phyloP scores from a whole-genome alignment of 2,797 vertebrate species.

The Phataginus tetradactyla region DNA sequence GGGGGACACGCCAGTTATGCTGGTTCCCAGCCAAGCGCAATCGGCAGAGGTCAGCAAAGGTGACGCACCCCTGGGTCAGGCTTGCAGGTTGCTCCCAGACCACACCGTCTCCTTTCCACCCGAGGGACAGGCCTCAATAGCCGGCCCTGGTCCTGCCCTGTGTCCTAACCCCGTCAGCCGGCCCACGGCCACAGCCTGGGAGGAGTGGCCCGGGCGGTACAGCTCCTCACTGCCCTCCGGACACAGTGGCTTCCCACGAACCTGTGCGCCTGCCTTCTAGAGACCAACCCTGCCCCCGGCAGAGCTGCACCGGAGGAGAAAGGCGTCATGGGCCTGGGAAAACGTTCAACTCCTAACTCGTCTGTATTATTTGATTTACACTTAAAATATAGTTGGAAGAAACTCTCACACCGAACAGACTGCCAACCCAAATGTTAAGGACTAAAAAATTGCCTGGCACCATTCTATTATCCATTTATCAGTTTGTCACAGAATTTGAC shows the following conservation, averaged over 20 bases:
- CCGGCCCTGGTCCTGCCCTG: too few relatives aligned
- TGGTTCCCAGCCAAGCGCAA: too few relatives aligned
- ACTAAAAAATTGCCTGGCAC: conserved; percentile 66
- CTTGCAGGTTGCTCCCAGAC: conserved; percentile 77
- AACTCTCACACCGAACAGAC: conserved; percentile 66
- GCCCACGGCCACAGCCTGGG: neutral
- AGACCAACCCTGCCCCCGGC: conserved; percentile 51
- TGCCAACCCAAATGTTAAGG: conserved; percentile 76
- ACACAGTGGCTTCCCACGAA: neutral
- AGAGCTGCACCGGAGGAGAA: neutral
- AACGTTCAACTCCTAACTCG: conserved; percentile 47
- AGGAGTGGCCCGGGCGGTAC: neutral
- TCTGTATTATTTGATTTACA: conserved; percentile 78
- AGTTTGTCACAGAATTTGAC: conserved; percentile 78
- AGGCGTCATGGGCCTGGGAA: conserved; percentile 52
- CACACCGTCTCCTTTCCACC: neutral
- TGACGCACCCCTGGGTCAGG: conserved; percentile 79
- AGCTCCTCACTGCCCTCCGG: neutral
- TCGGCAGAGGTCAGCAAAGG: conserved; percentile 77
- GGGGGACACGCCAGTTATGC: too few relatives aligned
- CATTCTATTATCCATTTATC: conserved; percentile 70
- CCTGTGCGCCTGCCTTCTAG: neutral
- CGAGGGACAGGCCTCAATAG: too few relatives aligned
- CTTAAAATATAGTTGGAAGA: conserved; percentile 79
- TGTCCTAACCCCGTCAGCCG: too few relatives aligned